These are phyloP conservation scores for Apis laboriosa DNA, from an alignment of 1,140 invertebrate genomes.

Conservation along the genomic window DNA sequence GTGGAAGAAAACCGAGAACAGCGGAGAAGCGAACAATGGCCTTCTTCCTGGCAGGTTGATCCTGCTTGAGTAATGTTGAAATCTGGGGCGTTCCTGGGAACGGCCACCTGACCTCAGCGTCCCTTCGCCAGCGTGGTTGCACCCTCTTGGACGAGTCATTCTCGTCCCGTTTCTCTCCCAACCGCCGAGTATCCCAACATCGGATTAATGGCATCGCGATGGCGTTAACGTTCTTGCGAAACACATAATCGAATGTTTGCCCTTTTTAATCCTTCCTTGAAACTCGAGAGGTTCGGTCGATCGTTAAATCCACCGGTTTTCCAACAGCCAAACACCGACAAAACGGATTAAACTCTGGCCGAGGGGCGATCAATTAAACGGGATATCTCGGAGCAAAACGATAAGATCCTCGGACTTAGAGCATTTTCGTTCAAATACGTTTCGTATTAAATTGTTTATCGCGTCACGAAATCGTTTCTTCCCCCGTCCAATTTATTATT, in stretches of 20 bases:
- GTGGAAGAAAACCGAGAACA: conserved; percentile 68
- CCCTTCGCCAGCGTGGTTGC: conserved; percentile 53
- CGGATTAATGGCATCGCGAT: conserved; percentile 51
- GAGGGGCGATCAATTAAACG: conserved; percentile 26
- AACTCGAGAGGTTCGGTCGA: neutral
- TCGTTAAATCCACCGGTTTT: conserved; percentile 6
- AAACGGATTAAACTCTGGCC: conserved; percentile 35
- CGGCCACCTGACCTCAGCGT: conserved; percentile 74
- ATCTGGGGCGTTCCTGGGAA: conserved; percentile 80
- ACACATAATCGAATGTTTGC: neutral
- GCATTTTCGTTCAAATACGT: neutral
- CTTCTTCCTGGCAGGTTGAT: conserved; percentile 77
- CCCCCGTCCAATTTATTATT: too few relatives aligned
- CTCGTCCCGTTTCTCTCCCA: conserved; percentile 14
- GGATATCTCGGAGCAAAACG: neutral
- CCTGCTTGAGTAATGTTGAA: conserved; percentile 81
- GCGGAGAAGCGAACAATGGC: conserved; percentile 74
- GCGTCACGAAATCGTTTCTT: conserved; percentile 16
- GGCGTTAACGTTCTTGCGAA: neutral
- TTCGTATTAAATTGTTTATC: neutral
- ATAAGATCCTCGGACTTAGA: conserved; percentile 19
- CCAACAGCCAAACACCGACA: neutral
- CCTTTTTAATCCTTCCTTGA: conserved; percentile 15
- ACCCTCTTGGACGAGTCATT: conserved; percentile 60
- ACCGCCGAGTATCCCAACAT: conserved; percentile 32